Evolutionary conservation across 2,888 invertebrate genomes (phyloP), one percentile per base, ranked within the genome.

Genomic region (Hirudinaria manillensis): DNA sequence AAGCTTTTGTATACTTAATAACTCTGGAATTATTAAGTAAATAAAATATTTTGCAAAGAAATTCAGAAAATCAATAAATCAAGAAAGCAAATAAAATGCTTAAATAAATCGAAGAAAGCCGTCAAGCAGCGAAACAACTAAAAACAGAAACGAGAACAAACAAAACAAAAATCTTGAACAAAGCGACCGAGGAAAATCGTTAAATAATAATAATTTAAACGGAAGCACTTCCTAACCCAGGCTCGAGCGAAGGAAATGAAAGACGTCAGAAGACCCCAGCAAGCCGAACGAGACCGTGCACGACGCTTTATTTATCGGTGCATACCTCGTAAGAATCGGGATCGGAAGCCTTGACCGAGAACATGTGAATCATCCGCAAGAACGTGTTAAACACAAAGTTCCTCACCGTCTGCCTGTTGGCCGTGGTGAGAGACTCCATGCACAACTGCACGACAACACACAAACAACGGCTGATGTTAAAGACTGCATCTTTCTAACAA

Each of bases 341-440:
- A 7, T 70, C 67, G 21, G 45, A 53, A 7, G 72, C 38, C 32
- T 66, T 70, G 32, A 74, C 32, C 34, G 75, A 77, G 68, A 80
- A 80, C 67, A 78, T 75, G 16, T 78, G 77, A 34, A 80, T 75
- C 32, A 78, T 78, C 36, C 79, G 78, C 16, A 76, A 74, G 45
- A 80, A 76, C 6, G 79, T 75, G 45, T 74, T 79, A 45, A 78
- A 70, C 38, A 79, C 73, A 66, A 74, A 70, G 29, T 76, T 77
- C 32, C 77, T 79, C 34, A 80, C 36, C 70, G 75, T 76, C 29
- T 66, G 72, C 70, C 76, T 76, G 27, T 76, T 72, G 45, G 77
- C 72, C 21, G 38, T 29, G 66, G 77, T 34, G 73, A 75, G 76
- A 24, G 68, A 75, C 45, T 74, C 75, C 61, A 80, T 78, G 61